These are phyloP conservation scores for Bradypodion ventrale DNA, from an alignment of 2,797 vertebrate genomes.

Conservation along the genomic window DNA sequence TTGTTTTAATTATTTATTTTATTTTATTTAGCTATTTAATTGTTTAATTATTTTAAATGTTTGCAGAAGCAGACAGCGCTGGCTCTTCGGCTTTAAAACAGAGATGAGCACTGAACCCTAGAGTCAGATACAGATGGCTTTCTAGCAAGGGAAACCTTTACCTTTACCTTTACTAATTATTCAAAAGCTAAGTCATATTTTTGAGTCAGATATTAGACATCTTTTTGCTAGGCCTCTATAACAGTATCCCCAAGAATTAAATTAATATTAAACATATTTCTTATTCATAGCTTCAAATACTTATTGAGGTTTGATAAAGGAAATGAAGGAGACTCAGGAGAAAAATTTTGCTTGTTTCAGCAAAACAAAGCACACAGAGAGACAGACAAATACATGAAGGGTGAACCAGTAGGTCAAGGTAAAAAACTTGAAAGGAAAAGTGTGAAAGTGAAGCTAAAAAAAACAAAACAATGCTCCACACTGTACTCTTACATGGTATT, in stretches of 20 bases:
- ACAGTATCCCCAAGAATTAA: neutral
- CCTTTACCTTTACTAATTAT: too few species aligned
- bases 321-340: neutral
- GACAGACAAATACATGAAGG: neutral
- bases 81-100: too few species aligned
- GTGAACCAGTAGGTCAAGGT: conserved; percentile 26
- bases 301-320: neutral
- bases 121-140: too few species aligned
- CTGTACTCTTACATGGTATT: neutral
- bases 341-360: neutral
- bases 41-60: too few species aligned
- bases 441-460: neutral
- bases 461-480: neutral
- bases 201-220: neutral
- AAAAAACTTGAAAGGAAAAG: conserved; percentile 16
- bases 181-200: neutral
- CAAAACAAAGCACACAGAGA: neutral
- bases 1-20: neutral
- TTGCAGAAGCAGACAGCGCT: too few species aligned
- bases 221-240: neutral
- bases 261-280: neutral
- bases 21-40: too few species aligned
- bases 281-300: neutral
- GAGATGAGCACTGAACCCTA: too few species aligned
- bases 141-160: too few species aligned